Percentiles rank a stretch among this genome's conserved stretches.
Evolutionary conservation across 2,113 vertebrate genomes (phyloP).

Genomic region (Sminthopsis crassicaudata): DNA sequence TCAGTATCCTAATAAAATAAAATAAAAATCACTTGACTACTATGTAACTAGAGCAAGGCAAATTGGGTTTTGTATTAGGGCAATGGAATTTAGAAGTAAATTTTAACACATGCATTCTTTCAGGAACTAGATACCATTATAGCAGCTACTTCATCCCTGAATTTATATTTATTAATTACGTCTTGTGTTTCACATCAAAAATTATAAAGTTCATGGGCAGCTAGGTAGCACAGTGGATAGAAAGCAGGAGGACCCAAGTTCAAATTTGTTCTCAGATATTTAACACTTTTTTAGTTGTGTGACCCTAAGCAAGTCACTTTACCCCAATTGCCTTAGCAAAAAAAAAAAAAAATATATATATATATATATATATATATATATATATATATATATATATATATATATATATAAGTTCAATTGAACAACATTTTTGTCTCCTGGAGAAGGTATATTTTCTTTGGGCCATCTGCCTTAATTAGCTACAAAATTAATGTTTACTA

Average conservation of each 20-base stretch:
- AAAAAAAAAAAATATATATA: too few species aligned
- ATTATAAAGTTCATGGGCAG: neutral
- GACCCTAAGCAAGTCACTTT: too few species aligned
- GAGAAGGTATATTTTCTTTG: neutral
- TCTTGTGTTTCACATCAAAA: neutral
- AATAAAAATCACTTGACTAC: neutral
- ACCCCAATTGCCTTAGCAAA: too few species aligned
- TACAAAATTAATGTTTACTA: neutral
- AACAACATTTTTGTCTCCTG: neutral
- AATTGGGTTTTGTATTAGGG: neutral
- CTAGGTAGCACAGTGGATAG: too few species aligned
- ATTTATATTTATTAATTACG: neutral
- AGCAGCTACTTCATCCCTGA: neutral
- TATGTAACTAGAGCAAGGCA: neutral
- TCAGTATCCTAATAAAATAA: slow-evolving; percentile 7
- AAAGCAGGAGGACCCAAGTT: too few species aligned
- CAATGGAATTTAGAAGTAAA: neutral
- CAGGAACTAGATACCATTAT: neutral
- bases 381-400: too few species aligned
- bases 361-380: too few species aligned
- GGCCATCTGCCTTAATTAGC: neutral
- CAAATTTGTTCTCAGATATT: too few species aligned
- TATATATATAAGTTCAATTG: neutral
- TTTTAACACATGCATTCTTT: neutral
- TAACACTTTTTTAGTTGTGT: too few species aligned